Percentiles rank a stretch among this genome's conserved stretches.
Evolutionary conservation across 2,888 invertebrate species (phyloP).

Genomic region (Epistrophe grossulariae): DNA sequence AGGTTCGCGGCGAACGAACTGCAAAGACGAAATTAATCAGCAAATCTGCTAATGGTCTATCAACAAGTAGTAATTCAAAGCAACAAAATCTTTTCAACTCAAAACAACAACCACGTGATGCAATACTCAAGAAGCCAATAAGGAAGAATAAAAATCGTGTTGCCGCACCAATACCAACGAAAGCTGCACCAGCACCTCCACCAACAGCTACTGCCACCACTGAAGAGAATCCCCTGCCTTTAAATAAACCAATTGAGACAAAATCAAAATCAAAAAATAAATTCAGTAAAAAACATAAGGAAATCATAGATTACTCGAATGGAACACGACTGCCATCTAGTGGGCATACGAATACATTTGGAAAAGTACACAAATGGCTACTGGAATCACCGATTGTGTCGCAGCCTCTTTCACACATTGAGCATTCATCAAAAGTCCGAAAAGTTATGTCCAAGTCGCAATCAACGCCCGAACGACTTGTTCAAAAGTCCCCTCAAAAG

Average conservation of each 20-base stretch:
- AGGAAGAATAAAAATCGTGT: constrained; percentile 84
- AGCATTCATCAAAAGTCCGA: constrained; percentile 83
- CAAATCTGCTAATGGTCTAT: constrained; percentile 80
- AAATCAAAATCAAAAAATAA: constrained; percentile 84
- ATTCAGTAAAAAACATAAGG: constrained; percentile 86
- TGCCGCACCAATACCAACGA: constrained; percentile 83
- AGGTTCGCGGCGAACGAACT: constrained; percentile 86
- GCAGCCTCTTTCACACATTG: constrained; percentile 83
- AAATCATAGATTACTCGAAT: constrained; percentile 90
- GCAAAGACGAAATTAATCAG: constrained; percentile 81
- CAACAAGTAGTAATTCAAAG: constrained; percentile 32
- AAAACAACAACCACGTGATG: constrained; percentile 72
- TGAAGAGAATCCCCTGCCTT: constrained; percentile 35
- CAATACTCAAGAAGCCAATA: constrained; percentile 81
- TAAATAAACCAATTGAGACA: constrained; percentile 79
- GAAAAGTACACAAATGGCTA: constrained; percentile 94
- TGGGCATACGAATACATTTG: constrained; percentile 84
- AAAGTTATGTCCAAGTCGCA: constrained; percentile 90
- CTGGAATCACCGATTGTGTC: constrained; percentile 88
- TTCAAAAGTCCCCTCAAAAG: constrained; percentile 86
- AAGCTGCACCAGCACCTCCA: constrained; percentile 33
- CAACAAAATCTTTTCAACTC: constrained; percentile 63
- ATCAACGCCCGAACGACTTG: constrained; percentile 91
- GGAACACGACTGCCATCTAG: constrained; percentile 79
- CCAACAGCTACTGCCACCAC: constrained; percentile 16